phyloP scores from a whole-genome alignment of 2,888 invertebrate species.

The Mallateleia sp. region DNA sequence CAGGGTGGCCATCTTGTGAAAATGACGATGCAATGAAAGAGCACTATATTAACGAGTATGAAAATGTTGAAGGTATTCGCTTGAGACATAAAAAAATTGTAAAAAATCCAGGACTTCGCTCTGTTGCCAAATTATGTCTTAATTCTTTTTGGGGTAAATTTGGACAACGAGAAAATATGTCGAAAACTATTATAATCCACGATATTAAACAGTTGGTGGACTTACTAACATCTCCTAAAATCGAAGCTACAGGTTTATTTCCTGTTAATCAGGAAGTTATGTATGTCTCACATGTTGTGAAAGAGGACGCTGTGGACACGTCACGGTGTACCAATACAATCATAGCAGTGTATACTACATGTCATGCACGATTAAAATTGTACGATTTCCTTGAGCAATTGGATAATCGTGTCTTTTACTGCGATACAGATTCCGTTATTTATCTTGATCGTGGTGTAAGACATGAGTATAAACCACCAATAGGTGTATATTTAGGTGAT shows the following conservation, averaged over 20 bases:
- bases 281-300: no score
- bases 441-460: neutral
- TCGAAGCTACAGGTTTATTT: neutral
- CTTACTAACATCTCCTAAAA: neutral
- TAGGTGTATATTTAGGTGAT: slow-evolving; percentile 35
- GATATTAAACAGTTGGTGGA: neutral
- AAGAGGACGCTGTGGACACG: neutral
- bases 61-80: slow-evolving; percentile 4
- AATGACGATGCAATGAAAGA: no score
- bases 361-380: slow-evolving; percentile 18
- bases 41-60: neutral
- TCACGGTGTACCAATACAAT: slow-evolving; percentile 3
- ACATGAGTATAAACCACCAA: neutral
- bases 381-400: slow-evolving; percentile 3
- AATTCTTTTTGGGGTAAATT: slow-evolving; percentile 54
- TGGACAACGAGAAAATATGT: slow-evolving; percentile 12
- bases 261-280: slow-evolving; percentile 5
- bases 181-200: neutral
- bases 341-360: slow-evolving; percentile 3
- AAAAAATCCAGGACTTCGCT: slow-evolving; percentile 15
- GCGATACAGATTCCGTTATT: slow-evolving; percentile 18
- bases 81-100: neutral
- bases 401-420: neutral
- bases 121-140: slow-evolving; percentile 16
- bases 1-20: slow-evolving; percentile 14